These are phyloP conservation scores for Aethina tumida DNA, from an alignment of 1,140 invertebrate genomes.

Conservation along the genomic window DNA sequence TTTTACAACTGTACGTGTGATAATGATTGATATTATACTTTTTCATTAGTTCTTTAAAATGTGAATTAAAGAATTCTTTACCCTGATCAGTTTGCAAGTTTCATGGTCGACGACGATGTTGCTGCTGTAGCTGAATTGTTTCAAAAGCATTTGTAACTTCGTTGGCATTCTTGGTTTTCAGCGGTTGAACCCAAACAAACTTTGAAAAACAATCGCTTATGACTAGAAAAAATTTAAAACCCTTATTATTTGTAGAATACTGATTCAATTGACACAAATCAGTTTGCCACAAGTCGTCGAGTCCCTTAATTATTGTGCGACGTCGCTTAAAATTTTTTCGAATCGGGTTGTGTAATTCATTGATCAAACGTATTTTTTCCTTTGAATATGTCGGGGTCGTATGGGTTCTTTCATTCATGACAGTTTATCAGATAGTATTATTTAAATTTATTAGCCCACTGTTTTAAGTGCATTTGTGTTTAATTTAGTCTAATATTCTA, in stretches of 20 bases:
- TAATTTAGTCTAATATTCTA: no score
- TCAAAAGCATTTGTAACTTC: constrained; percentile 23
- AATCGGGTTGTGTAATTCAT: constrained; percentile 33
- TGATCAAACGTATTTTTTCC: constrained; percentile 20
- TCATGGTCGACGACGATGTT: constrained; percentile 8
- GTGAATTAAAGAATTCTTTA: constrained; percentile 28
- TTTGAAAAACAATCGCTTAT: constrained; percentile 33
- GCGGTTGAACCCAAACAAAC: constrained; percentile 22
- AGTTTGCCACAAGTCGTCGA: constrained; percentile 19
- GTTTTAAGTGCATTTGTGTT: no score
- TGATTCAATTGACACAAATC: constrained; percentile 21
- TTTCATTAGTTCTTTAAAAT: constrained; percentile 26
- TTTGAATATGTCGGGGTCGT: neutral
- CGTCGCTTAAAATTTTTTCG: constrained; percentile 31
- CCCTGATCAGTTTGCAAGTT: constrained; percentile 31
- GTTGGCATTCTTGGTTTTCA: constrained; percentile 26
- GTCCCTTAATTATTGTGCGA: constrained; percentile 3
- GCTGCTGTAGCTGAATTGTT: constrained; percentile 22
- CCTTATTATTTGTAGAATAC: constrained; percentile 22
- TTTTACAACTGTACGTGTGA: constrained; percentile 29
- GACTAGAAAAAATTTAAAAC: constrained; percentile 25
- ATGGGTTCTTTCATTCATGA: constrained; percentile 1
- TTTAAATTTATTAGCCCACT: no score
- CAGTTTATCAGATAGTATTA: no score
- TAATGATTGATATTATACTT: constrained; percentile 33